Base-by-base conservation (phyloP, 2,888 invertebrate genomes). In the Thereva nobilitata region DNA sequence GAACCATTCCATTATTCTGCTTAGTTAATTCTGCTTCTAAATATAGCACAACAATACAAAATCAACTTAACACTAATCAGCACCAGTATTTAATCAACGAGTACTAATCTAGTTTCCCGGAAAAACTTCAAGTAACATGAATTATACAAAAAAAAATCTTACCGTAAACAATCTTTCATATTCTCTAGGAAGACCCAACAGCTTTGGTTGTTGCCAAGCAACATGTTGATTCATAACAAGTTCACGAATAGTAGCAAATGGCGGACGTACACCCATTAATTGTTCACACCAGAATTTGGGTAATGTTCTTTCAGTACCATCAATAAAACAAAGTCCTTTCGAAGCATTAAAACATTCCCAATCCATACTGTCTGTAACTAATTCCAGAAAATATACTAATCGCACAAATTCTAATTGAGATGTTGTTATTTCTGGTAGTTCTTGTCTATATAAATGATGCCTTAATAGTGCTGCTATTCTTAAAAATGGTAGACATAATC, bases 161-260 rank as follows among this genome's bases (percentile, higher is more conserved):
- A 89, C 89, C 80, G 92, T 91, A 79, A 95, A 95, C 70, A 95
- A 87, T 74, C 91, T 89, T 82, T 97, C 97, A 82, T 97, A 97
- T 78, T 93, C 91, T 69, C 89, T 85, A 63, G 97, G 97, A 79
- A 97, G 84, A 70, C 87, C 85, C 68, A 97, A 86, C 72, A 98
- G 84, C 72, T 88, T 86, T 23, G 97, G 97, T 74, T 87, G 87
- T 74, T 87, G 85, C 93, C 94, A 95, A 73, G 86, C 80, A 72
- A 87, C 85, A 79, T 92, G 92, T 78, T 91, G 89, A 75, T 88
- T 86, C 61, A 87, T 84, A 61, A 92, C 84, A 73, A 92, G 84
- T 68, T 87, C 87, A 5, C 89, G 84, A 12, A 80, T 76, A 44
- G 78, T 77, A 42, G 80, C 78, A 4, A 77, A 73, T 12, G 79